These are phyloP conservation scores for Kryptolebias ocellatus DNA, from an alignment of 2,797 vertebrate species.

Conservation along the genomic window DNA sequence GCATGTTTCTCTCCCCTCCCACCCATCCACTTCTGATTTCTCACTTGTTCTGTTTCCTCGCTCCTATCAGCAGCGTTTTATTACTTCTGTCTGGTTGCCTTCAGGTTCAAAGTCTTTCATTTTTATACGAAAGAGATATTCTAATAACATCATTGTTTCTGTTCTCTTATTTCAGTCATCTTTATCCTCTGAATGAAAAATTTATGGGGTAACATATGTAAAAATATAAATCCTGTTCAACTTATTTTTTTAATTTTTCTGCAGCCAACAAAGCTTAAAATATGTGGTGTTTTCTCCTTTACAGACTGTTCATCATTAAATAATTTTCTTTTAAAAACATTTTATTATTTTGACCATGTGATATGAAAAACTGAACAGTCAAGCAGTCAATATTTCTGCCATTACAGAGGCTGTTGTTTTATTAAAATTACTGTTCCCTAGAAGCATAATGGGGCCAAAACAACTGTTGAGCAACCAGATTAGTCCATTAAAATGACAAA, in stretches of 20 bases:
- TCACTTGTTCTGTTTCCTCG: slow-evolving; percentile 10
- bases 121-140: background rate
- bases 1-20: slow-evolving; percentile 17
- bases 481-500: slow-evolving; percentile 5
- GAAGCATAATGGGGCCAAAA: slow-evolving; percentile 6
- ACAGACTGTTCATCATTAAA: too few species aligned
- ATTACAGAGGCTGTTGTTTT: too few species aligned
- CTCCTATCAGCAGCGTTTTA: slow-evolving; percentile 9
- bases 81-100: slow-evolving; percentile 42
- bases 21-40: slow-evolving; percentile 26
- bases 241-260: too few species aligned
- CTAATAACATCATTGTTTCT: background rate
- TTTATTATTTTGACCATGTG: too few species aligned
- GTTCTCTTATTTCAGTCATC: background rate
- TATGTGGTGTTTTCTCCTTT: too few species aligned
- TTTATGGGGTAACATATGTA: too few species aligned
- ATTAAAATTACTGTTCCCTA: background rate
- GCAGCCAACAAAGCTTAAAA: too few species aligned
- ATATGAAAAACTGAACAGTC: too few species aligned
- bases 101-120: slow-evolving; percentile 26
- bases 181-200: too few species aligned
- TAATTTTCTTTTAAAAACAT: too few species aligned
- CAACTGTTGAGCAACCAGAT: slow-evolving; percentile 5
- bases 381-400: too few species aligned
- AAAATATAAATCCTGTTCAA: too few species aligned